Evolutionary conservation across 2,797 vertebrate genomes (phyloP).

Genomic region (Centroberyx gerrardi): DNA sequence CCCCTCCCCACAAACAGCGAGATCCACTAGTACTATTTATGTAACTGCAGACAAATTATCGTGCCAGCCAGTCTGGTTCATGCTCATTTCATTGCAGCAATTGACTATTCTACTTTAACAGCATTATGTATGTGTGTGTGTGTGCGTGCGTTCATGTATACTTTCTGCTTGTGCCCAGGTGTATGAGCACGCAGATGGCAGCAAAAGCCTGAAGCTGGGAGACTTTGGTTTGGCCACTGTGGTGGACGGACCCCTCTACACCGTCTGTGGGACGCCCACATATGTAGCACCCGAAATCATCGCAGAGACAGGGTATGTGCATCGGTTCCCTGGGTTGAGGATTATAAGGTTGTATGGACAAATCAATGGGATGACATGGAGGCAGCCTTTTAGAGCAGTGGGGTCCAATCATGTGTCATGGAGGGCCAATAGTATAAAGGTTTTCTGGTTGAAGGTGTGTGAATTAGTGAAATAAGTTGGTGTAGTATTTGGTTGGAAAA

Average conservation of each 20-base stretch:
- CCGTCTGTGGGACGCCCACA: constrained; percentile 97
- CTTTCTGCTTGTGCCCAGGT: constrained; percentile 83
- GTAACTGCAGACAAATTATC: constrained; percentile 29
- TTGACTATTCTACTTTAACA: constrained; percentile 1
- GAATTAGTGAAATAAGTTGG: no score
- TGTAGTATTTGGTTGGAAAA: no score
- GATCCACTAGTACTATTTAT: constrained; percentile 30
- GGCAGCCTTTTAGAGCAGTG: background rate
- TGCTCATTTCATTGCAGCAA: constrained; percentile 11
- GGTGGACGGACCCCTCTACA: constrained; percentile 96
- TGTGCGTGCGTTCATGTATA: constrained; percentile 6
- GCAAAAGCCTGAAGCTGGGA: constrained; percentile 96
- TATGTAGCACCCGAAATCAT: constrained; percentile 99
- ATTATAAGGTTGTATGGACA: background rate
- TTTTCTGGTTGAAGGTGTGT: no score
- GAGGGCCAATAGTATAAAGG: no score
- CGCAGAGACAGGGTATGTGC: constrained; percentile 94
- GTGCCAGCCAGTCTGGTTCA: constrained; percentile 11
- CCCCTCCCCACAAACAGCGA: constrained; percentile 11
- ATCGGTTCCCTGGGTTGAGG: background rate
- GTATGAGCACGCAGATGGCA: constrained; percentile 98
- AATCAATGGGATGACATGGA: background rate
- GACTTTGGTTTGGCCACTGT: constrained; percentile 97
- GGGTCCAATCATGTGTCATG: background rate
- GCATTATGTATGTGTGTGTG: constrained; percentile 13